A percentile compares a stretch with the other conserved stretches of the same genome.
phyloP scores from a whole-genome alignment of 2,113 vertebrate species.

The Cinclus cinclus region DNA sequence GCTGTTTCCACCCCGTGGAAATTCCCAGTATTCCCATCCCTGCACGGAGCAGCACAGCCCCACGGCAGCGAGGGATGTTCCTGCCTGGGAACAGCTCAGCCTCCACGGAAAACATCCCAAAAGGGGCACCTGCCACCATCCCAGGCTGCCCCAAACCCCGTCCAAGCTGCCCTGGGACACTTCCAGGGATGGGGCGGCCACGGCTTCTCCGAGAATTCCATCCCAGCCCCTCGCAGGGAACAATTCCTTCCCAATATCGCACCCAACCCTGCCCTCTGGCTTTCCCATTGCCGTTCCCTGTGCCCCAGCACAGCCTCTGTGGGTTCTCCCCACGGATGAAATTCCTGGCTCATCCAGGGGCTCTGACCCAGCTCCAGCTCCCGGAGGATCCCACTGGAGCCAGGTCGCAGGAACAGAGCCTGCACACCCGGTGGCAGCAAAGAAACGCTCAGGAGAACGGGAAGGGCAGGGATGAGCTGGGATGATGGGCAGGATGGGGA shows the following conservation, averaged over 20 bases:
- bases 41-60: rapidly evolving
- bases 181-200: background rate
- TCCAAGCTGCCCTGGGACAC: background rate
- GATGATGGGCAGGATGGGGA: background rate
- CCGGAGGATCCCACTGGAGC: background rate
- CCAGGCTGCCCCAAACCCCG: background rate
- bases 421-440: constrained; percentile 57
- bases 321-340: rapidly evolving
- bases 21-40: rapidly evolving
- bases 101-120: background rate
- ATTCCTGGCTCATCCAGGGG: rapidly evolving
- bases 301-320: background rate
- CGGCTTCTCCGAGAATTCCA: background rate
- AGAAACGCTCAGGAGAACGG: background rate
- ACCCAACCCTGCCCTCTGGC: background rate
- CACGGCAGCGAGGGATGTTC: background rate
- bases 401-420: constrained; percentile 2
- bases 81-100: background rate
- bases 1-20: background rate
- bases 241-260: background rate
- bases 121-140: background rate
- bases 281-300: background rate
- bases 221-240: background rate
- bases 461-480: background rate
- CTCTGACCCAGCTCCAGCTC: rapidly evolving